Evolutionary conservation across 2,888 invertebrate genomes (phyloP), one percentile per base, ranked within the genome.

Genomic region (Panzeria rudis): DNA sequence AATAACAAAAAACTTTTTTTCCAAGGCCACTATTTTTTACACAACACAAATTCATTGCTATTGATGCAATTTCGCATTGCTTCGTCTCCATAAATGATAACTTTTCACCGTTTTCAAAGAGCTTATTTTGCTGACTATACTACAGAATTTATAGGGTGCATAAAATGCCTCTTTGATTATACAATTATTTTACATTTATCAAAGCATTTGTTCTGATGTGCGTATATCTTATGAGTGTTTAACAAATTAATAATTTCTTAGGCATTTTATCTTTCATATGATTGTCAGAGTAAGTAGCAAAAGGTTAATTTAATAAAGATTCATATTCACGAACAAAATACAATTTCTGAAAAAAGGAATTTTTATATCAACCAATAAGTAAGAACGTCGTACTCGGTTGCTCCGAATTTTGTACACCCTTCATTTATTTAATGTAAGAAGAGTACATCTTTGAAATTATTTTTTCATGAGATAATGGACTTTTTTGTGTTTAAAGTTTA

Each of bases 221-320:
- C 44, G 44, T 44, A 6, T 47, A 4, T 13, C 23, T 8, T 64
- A 11, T 64, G 64, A 44, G 41, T 54, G 32, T 71, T 56, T 66
- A 61, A 75, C 61, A 85, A 69, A 85, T 82, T 85, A 85, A 82
- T 75, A 75, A 71, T 79, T 75, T 66, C 54, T 83, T 66, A 59
- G 69, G 66, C 44, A 61, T 82, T 81, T 79, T 61, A 62, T 56
- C 32, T 41, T 61, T 64, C 62, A 56, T 52, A 68, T 64, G 61
- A 62, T 62, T 69, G 50, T 38, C 68, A 54, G 75, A 54, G 75
- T 79, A 61, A 29, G 69, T 79, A 61, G 59, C 82, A 78, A 82
- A 85, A 85, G 85, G 85, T 85, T 85, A 85, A 85, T 85, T 85
- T 82, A 85, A 85, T 85, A 85, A 85, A 85, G 52, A 50, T 69